phyloP scores from a whole-genome alignment of 1,140 invertebrate species.

The Drosophila sp. region DNA sequence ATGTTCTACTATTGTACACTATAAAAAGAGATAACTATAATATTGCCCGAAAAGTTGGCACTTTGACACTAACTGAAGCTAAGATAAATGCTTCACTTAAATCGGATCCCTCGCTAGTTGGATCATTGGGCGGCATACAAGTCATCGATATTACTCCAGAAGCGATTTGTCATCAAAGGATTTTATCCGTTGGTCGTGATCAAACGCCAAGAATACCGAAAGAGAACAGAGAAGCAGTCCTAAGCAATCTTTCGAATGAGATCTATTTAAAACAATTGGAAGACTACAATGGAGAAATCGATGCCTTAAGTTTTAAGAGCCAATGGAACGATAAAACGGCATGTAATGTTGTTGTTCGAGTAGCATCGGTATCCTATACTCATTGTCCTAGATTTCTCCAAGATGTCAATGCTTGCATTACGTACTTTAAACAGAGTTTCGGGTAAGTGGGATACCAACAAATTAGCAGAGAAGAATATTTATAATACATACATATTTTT shows the following conservation, averaged over 20 bases:
- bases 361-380: slow-evolving; percentile 97
- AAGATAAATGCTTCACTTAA: slow-evolving; percentile 94
- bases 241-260: slow-evolving; percentile 83
- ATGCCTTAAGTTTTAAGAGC: slow-evolving; percentile 88
- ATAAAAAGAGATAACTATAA: slow-evolving; percentile 88
- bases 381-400: slow-evolving; percentile 93
- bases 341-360: slow-evolving; percentile 87
- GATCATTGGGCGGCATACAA: slow-evolving; percentile 95
- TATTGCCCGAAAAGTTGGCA: slow-evolving; percentile 94
- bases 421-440: slow-evolving; percentile 88
- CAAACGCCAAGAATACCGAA: slow-evolving; percentile 83
- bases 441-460: slow-evolving; percentile 56
- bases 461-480: neutral
- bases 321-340: slow-evolving; percentile 83
- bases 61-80: slow-evolving; percentile 94
- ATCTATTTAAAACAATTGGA: slow-evolving; percentile 83
- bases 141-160: slow-evolving; percentile 94
- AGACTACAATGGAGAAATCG: slow-evolving; percentile 51
- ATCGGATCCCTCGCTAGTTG: slow-evolving; percentile 88
- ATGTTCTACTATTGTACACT: slow-evolving; percentile 92
- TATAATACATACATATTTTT: slow-evolving; percentile 50
- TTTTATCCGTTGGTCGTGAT: slow-evolving; percentile 93
- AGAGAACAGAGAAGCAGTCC: slow-evolving; percentile 50
- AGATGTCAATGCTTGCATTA: slow-evolving; percentile 93
- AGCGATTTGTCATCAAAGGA: slow-evolving; percentile 91